A percentile compares a stretch with the other conserved stretches of the same genome.
Conservation (phyloP, 2,888 invertebrate species). For the Scaptodrosophila latifasciaeformis region DNA sequence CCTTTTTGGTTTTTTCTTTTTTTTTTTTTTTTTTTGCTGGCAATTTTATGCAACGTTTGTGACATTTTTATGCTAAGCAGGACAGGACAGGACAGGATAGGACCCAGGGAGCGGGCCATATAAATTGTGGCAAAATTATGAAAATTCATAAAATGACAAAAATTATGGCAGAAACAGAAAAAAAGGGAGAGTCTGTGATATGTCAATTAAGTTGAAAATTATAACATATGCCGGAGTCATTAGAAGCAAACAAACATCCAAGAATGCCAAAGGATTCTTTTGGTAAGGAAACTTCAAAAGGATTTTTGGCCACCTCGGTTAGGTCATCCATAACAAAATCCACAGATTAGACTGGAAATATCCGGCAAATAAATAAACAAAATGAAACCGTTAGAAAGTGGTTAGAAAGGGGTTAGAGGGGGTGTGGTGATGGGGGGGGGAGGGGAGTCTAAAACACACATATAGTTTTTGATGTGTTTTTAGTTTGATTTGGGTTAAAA, state of each 20-base stretch:
- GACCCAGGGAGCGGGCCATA: constrained; percentile 1
- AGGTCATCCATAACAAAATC: too few relatives aligned
- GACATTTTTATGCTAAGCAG: constrained; percentile 68
- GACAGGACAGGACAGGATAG: constrained; percentile 7
- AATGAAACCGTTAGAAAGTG: too few relatives aligned
- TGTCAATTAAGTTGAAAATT: too few relatives aligned
- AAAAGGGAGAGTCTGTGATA: background rate
- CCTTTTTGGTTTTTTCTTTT: too few relatives aligned
- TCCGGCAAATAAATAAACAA: too few relatives aligned
- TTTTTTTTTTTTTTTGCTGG: too few relatives aligned
- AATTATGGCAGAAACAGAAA: constrained; percentile 46
- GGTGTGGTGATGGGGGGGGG: background rate
- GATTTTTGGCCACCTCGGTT: constrained; percentile 45
- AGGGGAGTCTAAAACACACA: background rate
- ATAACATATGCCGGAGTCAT: constrained; percentile 37
- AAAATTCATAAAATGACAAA: constrained; percentile 66
- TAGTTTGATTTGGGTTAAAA: constrained; percentile 24
- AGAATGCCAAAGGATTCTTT: too few relatives aligned
- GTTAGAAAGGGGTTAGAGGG: background rate
- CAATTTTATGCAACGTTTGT: constrained; percentile 62
- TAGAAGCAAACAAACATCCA: constrained; percentile 10
- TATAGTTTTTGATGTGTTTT: background rate
- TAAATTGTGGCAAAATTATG: constrained; percentile 58
- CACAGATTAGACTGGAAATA: too few relatives aligned
- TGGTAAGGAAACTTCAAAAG: constrained; percentile 54